These are phyloP conservation scores for Malaclemys terrapin DNA, from an alignment of 2,113 vertebrate genomes.

Conservation along the genomic window DNA sequence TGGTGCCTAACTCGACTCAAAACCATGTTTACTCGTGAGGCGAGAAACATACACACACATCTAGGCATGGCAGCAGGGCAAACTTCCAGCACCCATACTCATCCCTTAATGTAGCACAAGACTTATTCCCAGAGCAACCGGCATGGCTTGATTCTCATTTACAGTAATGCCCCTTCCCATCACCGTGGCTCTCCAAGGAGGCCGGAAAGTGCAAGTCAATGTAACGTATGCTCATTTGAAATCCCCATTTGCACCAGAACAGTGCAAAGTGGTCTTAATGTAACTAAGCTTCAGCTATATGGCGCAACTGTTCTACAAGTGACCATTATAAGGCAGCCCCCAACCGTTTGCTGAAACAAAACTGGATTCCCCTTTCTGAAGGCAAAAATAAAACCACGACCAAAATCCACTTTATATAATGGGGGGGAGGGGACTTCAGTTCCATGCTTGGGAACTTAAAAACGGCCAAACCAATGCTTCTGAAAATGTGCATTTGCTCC, in stretches of 20 bases:
- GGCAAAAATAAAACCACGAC: neutral
- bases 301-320: neutral
- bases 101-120: neutral
- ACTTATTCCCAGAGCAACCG: neutral
- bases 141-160: neutral
- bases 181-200: neutral
- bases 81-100: neutral
- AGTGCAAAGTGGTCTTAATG: neutral
- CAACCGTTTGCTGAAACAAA: neutral
- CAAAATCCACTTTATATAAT: fast-evolving
- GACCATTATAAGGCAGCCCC: neutral
- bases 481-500: neutral
- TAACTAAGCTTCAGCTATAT: neutral
- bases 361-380: neutral
- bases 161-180: neutral
- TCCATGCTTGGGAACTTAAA: fast-evolving
- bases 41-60: neutral
- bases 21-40: neutral
- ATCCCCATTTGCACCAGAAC: neutral
- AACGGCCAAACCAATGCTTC: fast-evolving
- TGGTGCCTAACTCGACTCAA: neutral
- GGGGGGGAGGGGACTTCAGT: fast-evolving
- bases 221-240: neutral
- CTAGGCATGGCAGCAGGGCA: neutral
- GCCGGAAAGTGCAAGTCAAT: neutral